A percentile compares a stretch with the other conserved stretches of the same genome.
These are phyloP conservation scores for Blennius ocellaris DNA, from an alignment of 2,113 vertebrate species.

Conservation along the genomic window DNA sequence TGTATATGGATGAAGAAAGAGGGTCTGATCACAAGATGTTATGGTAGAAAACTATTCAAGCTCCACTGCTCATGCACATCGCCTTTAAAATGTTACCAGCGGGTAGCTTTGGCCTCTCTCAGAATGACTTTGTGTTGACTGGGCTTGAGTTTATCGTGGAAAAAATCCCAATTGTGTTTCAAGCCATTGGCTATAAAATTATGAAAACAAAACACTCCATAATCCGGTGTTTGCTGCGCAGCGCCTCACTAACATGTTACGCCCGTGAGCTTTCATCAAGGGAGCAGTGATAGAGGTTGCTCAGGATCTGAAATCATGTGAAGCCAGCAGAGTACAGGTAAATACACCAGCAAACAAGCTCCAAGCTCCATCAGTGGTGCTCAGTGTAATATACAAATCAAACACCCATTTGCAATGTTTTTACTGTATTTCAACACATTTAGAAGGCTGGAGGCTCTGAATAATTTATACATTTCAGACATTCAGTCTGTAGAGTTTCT, in stretches of 20 bases:
- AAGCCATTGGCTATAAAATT: slow-evolving; percentile 34
- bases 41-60: slow-evolving; percentile 6
- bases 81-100: slow-evolving; percentile 7
- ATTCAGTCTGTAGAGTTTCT: slow-evolving; percentile 11
- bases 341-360: slow-evolving; percentile 3
- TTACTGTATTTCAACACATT: no score
- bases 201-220: slow-evolving; percentile 43
- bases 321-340: slow-evolving; percentile 7
- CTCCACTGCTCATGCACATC: neutral
- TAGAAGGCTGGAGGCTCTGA: no score
- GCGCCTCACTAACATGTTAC: slow-evolving; percentile 5
- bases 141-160: slow-evolving; percentile 24
- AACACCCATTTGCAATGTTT: neutral
- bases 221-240: slow-evolving; percentile 29
- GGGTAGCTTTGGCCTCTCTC: slow-evolving; percentile 16
- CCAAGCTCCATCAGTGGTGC: slow-evolving; percentile 13
- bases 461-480: slow-evolving; percentile 13
- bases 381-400: slow-evolving; percentile 18
- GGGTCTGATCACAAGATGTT: neutral
- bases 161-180: slow-evolving; percentile 29
- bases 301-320: slow-evolving; percentile 22
- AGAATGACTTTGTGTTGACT: slow-evolving; percentile 34
- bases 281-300: slow-evolving; percentile 19
- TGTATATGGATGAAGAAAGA: neutral
- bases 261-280: slow-evolving; percentile 22